Evolutionary conservation across 23 tunicate species (phyloP), one percentile per base, ranked within the genome.

Genomic region (Botrylloides violaceus): DNA sequence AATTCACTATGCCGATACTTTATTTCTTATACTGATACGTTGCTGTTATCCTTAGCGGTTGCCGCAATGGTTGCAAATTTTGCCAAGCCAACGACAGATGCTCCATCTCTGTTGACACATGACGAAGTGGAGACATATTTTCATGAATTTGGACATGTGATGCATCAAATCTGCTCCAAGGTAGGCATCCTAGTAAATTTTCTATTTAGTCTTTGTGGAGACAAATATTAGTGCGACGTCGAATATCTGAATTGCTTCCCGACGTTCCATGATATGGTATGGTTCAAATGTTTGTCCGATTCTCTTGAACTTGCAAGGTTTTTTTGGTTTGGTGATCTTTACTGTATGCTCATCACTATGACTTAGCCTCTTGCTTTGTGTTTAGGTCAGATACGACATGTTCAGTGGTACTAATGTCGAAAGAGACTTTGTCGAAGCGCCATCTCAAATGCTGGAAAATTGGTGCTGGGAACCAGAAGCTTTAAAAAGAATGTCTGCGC

Each of bases 21-120:
- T n/a, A n/a, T n/a, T n/a, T n/a, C n/a, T n/a, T n/a, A n/a, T n/a
- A n/a, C n/a, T n/a, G n/a, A n/a, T n/a, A n/a, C n/a, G n/a, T n/a
- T n/a, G n/a, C n/a, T n/a, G n/a, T n/a, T n/a, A n/a, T n/a, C n/a
- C n/a, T n/a, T 83, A 88, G 96, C 88, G 2, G 88, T 81, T 7
- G 96, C 96, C 3, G 96, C 96, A 6, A 88, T 88, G 96, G 96
- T 88, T 2, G 87, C 96, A 47, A 88, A 88, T 55, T 88, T 88
- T 77, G 70, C 83, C 30, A 82, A 88, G 58, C 88, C 96, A 36
- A 76, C 80, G 3, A 75, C 77, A 2, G 84, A 81, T 71, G 75
- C 79, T 6, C 88, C 96, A 5, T 77, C 88, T 4, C 71, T 88
- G 18, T 61, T 88, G 23, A 61, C 49, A 2, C 96, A 88, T 71